Percentiles rank a stretch among this genome's conserved stretches.
Conservation (phyloP, 1,140 invertebrate species). For the Drosophila hydei region DNA sequence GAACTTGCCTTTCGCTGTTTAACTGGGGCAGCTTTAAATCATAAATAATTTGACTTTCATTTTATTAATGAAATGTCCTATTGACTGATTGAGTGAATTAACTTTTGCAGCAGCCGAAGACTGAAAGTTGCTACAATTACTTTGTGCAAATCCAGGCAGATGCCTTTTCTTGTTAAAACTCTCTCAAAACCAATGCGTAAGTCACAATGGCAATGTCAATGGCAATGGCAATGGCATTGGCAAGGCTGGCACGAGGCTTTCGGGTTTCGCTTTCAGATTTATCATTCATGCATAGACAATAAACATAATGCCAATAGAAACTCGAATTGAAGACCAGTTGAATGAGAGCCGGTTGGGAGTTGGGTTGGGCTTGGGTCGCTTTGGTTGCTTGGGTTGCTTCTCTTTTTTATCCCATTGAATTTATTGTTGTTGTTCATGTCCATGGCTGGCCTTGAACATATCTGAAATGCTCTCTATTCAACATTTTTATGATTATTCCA, state of each 20-base stretch:
- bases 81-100: slow-evolving; percentile 9
- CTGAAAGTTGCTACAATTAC: slow-evolving; percentile 5
- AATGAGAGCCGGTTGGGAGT: slow-evolving; percentile 32
- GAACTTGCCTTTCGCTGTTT: too few relatives aligned
- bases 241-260: not conserved
- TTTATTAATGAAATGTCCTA: not conserved
- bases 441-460: slow-evolving; percentile 14
- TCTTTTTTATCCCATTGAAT: slow-evolving; percentile 14
- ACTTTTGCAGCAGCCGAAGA: not conserved
- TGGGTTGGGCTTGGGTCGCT: not conserved
- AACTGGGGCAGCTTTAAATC: too few relatives aligned
- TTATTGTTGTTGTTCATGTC: slow-evolving; percentile 26
- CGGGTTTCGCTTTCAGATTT: not conserved
- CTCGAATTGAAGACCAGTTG: slow-evolving; percentile 43
- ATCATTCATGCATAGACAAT: slow-evolving; percentile 50
- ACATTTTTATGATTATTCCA: slow-evolving; percentile 47
- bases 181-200: slow-evolving; percentile 16
- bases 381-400: too few relatives aligned
- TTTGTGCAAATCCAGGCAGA: not conserved
- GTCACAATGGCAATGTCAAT: slow-evolving; percentile 7
- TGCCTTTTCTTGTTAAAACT: slow-evolving; percentile 24
- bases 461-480: slow-evolving; percentile 46
- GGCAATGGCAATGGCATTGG: not conserved
- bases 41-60: not conserved
- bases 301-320: slow-evolving; percentile 40